Evolutionary conservation across 2,113 vertebrate genomes (phyloP).

Genomic region (Pygoscelis adeliae): DNA sequence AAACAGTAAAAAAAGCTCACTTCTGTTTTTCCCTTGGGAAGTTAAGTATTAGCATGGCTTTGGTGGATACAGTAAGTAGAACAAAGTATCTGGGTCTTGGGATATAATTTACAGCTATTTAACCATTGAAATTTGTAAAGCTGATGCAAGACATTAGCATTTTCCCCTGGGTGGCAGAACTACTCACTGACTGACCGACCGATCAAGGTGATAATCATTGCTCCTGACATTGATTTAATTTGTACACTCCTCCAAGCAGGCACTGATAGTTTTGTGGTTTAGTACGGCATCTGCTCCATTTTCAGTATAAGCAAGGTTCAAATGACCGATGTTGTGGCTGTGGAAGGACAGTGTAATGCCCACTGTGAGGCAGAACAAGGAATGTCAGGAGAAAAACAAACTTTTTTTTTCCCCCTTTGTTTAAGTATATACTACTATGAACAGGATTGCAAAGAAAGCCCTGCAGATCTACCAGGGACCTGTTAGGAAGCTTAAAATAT

Average conservation of each 20-base stretch:
- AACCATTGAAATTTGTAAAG: neutral
- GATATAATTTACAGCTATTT: neutral
- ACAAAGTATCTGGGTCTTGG: neutral
- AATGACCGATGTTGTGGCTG: rapidly evolving
- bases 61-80: neutral
- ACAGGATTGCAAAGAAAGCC: neutral
- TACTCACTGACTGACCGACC: neutral
- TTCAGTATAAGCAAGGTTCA: neutral
- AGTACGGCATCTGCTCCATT: neutral
- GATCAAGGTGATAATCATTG: neutral
- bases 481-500: neutral
- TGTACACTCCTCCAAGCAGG: neutral
- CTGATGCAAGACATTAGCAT: neutral
- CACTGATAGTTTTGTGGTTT: neutral
- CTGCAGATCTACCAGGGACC: neutral
- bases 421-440: neutral
- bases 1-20: neutral
- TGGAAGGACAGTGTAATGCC: neutral
- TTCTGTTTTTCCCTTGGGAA: neutral
- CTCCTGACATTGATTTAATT: neutral
- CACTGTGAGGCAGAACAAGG: neutral
- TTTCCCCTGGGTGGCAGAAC: neutral
- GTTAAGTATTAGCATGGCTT: neutral
- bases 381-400: neutral
- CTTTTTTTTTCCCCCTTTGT: neutral